These are phyloP conservation scores for Lineus longissimus DNA, from an alignment of 1,140 invertebrate genomes.

Conservation along the genomic window DNA sequence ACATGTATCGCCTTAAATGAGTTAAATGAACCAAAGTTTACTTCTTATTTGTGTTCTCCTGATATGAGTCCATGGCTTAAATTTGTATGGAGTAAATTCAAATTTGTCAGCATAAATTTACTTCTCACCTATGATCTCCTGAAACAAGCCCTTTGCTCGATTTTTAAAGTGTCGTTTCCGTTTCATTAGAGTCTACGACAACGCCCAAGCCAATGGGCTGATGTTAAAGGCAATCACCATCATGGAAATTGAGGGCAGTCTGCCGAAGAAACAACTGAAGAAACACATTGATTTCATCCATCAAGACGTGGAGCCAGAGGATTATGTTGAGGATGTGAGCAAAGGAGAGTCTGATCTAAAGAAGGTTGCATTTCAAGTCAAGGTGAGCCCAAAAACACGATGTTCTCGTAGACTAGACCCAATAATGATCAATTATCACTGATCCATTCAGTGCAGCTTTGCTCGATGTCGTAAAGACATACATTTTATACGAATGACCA, in stretches of 20 bases:
- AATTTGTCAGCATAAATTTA: too few species aligned
- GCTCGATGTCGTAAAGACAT: too few species aligned
- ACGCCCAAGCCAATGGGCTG: constrained; percentile 19
- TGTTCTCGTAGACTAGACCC: not conserved
- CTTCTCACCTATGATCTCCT: too few species aligned
- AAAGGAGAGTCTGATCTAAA: constrained; percentile 15
- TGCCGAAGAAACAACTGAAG: not conserved
- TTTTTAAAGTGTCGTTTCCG: not conserved
- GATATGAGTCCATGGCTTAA: too few species aligned
- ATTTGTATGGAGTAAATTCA: too few species aligned
- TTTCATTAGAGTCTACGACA: constrained; percentile 24
- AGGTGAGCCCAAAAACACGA: not conserved
- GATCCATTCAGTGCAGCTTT: too few species aligned
- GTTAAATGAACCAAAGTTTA: too few species aligned
- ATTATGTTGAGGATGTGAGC: constrained; percentile 14
- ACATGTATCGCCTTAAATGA: too few species aligned
- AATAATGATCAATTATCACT: not conserved
- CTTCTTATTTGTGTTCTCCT: too few species aligned
- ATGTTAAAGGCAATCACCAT: constrained; percentile 24
- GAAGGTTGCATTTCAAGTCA: constrained; percentile 21
- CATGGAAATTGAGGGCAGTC: constrained; percentile 14
- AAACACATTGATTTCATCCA: not conserved
- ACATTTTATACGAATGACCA: too few species aligned
- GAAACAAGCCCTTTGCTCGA: too few species aligned
- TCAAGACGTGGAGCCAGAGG: too few species aligned